These are phyloP conservation scores for Ceratothoa steindachneri DNA, from an alignment of 2,888 invertebrate species.

Conservation along the genomic window DNA sequence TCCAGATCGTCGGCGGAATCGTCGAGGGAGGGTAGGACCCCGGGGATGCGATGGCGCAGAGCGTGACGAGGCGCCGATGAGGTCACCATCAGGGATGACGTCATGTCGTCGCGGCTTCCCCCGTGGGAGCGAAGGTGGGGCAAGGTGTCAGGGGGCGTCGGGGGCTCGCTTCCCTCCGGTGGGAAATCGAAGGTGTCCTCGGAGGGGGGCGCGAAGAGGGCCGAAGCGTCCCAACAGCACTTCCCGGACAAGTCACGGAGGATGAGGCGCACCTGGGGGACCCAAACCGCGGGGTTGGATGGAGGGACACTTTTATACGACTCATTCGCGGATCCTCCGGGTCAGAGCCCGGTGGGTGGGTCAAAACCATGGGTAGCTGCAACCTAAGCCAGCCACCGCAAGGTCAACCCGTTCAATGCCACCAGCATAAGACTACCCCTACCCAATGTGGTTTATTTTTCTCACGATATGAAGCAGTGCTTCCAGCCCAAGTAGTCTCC, in stretches of 20 bases:
- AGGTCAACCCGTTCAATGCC: too few species aligned
- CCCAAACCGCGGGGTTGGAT: neutral
- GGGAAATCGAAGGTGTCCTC: constrained; percentile 8
- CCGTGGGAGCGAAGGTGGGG: neutral
- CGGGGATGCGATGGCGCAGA: constrained; percentile 67
- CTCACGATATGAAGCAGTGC: too few species aligned
- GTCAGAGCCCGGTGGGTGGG: too few species aligned
- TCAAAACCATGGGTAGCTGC: too few species aligned
- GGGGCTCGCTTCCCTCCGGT: neutral
- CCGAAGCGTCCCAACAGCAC: constrained; percentile 92
- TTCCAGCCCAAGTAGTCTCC: too few species aligned
- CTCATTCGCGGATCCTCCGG: too few species aligned
- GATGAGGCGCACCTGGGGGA: constrained; percentile 67
- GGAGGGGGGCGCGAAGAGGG: constrained; percentile 61
- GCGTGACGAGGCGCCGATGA: constrained; percentile 64
- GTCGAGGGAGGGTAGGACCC: constrained; percentile 72
- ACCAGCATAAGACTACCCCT: too few species aligned
- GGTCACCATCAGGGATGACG: constrained; percentile 48
- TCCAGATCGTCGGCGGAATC: constrained; percentile 82
- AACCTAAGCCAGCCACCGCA: too few species aligned
- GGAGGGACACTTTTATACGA: too few species aligned
- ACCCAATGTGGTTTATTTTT: too few species aligned
- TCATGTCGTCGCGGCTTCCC: constrained; percentile 14
- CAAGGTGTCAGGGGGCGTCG: constrained; percentile 8
- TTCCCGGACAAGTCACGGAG: constrained; percentile 88